These are phyloP conservation scores for Oscheius sp. DNA, from an alignment of 2,888 invertebrate genomes.

Conservation along the genomic window DNA sequence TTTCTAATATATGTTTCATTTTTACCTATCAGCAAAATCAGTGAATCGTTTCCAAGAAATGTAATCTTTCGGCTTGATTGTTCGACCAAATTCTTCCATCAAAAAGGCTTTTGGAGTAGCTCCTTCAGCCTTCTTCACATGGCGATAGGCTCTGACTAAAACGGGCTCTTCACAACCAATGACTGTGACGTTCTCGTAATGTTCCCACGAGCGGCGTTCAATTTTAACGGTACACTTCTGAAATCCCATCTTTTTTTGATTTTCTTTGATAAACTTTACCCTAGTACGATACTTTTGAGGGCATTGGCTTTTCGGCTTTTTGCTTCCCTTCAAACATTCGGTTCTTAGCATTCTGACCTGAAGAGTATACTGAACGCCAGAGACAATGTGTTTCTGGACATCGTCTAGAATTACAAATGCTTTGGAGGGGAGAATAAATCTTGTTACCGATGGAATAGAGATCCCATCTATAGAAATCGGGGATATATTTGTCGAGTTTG, in stretches of 20 bases:
- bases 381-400: constrained; percentile 36
- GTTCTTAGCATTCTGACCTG: constrained; percentile 51
- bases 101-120: not conserved
- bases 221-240: constrained; percentile 44
- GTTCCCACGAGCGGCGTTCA: constrained; percentile 37
- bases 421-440: not conserved
- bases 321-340: constrained; percentile 56
- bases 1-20: not conserved
- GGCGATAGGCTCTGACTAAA: constrained; percentile 10
- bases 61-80: constrained; percentile 53
- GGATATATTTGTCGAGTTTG: constrained; percentile 55
- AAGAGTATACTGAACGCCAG: constrained; percentile 56
- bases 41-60: constrained; percentile 63
- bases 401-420: constrained; percentile 6
- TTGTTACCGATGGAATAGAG: constrained; percentile 28
- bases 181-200: constrained; percentile 38
- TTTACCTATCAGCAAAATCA: constrained; percentile 59
- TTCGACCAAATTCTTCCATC: constrained; percentile 34
- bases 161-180: constrained; percentile 35
- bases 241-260: too few species aligned
- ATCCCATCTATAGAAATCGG: constrained; percentile 50
- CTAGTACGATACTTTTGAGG: not conserved
- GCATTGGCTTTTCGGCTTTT: too few species aligned
- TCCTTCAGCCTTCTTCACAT: not conserved
- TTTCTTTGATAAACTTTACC: not conserved